Conservation (phyloP, 1,140 invertebrate genomes). For the Tribolium castaneum region DNA sequence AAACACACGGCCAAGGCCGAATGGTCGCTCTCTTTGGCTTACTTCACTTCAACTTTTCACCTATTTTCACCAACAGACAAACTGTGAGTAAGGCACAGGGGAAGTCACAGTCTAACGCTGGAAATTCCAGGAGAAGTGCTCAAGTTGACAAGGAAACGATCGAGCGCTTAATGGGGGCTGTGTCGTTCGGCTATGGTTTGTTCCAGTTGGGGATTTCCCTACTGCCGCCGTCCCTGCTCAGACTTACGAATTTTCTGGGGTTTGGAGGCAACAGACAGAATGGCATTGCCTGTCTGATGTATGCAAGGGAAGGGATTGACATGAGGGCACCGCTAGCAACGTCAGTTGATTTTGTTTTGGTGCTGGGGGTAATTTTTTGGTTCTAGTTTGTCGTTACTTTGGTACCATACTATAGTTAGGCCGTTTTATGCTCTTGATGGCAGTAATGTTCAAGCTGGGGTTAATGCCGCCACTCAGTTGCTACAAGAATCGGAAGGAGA, state of each 20-base stretch:
- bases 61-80: not conserved
- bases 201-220: constrained; percentile 79
- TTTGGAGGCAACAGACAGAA: constrained; percentile 75
- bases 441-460: constrained; percentile 70
- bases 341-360: constrained; percentile 63
- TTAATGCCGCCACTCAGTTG: constrained; percentile 70
- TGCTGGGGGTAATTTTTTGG: not conserved
- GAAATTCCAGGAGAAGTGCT: constrained; percentile 1
- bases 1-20: constrained; percentile 20
- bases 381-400: constrained; percentile 73
- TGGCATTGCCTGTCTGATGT: constrained; percentile 74
- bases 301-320: constrained; percentile 73
- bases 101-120: not conserved
- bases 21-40: constrained; percentile 30
- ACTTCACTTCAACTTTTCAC: constrained; percentile 36
- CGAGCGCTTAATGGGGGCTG: constrained; percentile 73
- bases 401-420: constrained; percentile 80
- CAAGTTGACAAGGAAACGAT: constrained; percentile 64
- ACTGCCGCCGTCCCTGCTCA: constrained; percentile 75
- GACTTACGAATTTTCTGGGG: constrained; percentile 77
- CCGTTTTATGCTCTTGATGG: constrained; percentile 80
- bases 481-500: constrained; percentile 71
- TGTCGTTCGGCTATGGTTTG: constrained; percentile 80
- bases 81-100: constrained; percentile 40
- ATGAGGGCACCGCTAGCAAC: constrained; percentile 80